These are phyloP conservation scores for Gila robusta DNA, from an alignment of 2,797 vertebrate genomes.

Conservation along the genomic window DNA sequence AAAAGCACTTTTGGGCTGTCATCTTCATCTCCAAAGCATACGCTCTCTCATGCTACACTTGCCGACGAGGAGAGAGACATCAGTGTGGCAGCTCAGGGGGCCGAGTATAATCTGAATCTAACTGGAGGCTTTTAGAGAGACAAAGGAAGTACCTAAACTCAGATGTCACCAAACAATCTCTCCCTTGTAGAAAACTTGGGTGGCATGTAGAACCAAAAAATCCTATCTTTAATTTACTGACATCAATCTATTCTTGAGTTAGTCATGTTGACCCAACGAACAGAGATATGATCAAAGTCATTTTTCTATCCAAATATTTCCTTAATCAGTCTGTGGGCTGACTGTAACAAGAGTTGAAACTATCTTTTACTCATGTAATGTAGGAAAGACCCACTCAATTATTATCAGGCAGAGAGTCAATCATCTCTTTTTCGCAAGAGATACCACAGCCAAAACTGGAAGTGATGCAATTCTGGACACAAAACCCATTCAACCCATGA, in stretches of 20 bases:
- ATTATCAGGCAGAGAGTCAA: slow-evolving; percentile 14
- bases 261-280: slow-evolving; percentile 29
- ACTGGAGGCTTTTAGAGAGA: slow-evolving; percentile 58
- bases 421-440: background rate
- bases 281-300: slow-evolving; percentile 48
- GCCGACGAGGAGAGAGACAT: slow-evolving; percentile 44
- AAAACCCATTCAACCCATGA: slow-evolving; percentile 3
- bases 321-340: slow-evolving; percentile 21
- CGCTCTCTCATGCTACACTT: slow-evolving; percentile 51
- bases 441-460: slow-evolving; percentile 4
- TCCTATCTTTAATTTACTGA: slow-evolving; percentile 54
- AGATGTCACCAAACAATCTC: slow-evolving; percentile 42
- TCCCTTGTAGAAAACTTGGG: slow-evolving; percentile 33
- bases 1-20: slow-evolving; percentile 61
- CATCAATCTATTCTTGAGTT: slow-evolving; percentile 41
- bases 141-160: slow-evolving; percentile 41
- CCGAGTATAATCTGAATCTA: slow-evolving; percentile 58
- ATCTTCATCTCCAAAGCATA: slow-evolving; percentile 50
- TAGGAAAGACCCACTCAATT: slow-evolving; percentile 28
- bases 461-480: slow-evolving; percentile 15
- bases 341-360: slow-evolving; percentile 33
- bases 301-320: slow-evolving; percentile 47
- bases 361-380: slow-evolving; percentile 29
- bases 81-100: slow-evolving; percentile 59
- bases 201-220: slow-evolving; percentile 47